Conservation (phyloP, 1,140 invertebrate genomes). For the Arctopsyche grandis region DNA sequence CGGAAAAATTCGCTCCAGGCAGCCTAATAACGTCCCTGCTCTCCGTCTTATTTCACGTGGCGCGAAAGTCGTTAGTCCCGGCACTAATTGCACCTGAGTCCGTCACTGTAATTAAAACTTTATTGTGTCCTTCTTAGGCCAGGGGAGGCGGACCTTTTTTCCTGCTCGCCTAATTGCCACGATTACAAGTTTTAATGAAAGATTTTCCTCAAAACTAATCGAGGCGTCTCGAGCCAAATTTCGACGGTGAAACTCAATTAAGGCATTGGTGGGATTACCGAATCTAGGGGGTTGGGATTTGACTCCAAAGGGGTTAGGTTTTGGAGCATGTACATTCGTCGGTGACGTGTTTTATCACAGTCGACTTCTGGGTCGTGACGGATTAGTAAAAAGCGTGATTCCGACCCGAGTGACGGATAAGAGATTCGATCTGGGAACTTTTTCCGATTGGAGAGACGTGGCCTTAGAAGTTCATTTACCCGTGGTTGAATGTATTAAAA, state of each 20-base stretch:
- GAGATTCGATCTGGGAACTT: conserved; percentile 6
- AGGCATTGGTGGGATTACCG: background rate
- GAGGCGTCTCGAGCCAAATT: background rate
- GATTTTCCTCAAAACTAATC: conserved; percentile 25
- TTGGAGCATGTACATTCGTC: background rate
- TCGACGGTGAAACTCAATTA: conserved; percentile 32
- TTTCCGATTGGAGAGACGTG: background rate
- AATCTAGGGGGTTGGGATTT: background rate
- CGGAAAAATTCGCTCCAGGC: conserved; percentile 11
- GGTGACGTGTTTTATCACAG: background rate
- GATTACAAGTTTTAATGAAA: conserved; percentile 40
- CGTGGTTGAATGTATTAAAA: no score
- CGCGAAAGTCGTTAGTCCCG: conserved; percentile 20
- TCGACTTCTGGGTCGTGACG: background rate
- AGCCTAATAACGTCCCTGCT: background rate
- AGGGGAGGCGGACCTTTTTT: background rate
- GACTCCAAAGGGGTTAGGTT: background rate
- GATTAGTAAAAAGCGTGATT: conserved; percentile 32
- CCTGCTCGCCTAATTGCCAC: background rate
- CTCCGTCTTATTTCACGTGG: background rate
- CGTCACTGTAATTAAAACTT: conserved; percentile 39
- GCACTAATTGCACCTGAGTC: conserved; percentile 28
- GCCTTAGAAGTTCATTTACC: no score
- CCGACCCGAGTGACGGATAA: background rate
- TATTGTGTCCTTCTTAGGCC: conserved; percentile 10